A percentile compares a stretch with the other conserved stretches of the same genome.
These are phyloP conservation scores for Sinocyclocheilus grahami DNA, from an alignment of 2,113 vertebrate species.

Conservation along the genomic window DNA sequence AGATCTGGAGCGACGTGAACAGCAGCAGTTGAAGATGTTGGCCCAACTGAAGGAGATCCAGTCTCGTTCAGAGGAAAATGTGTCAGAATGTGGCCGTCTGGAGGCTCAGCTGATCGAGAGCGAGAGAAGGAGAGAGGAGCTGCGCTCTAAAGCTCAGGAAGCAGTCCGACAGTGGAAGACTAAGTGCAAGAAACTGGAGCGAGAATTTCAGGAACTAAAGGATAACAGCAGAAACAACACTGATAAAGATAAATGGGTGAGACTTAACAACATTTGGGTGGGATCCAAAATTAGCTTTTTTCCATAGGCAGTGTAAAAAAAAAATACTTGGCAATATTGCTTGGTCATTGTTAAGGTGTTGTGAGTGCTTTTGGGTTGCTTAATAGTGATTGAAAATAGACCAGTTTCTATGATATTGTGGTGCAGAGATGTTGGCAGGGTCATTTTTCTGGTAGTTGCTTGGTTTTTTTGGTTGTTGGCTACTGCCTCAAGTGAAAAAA, in stretches of 20 bases:
- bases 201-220: conserved; percentile 78
- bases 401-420: too few species aligned
- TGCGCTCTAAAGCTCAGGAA: conserved; percentile 87
- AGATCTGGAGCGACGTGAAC: conserved; percentile 82
- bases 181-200: conserved; percentile 84
- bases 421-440: too few species aligned
- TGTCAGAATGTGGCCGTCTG: conserved; percentile 73
- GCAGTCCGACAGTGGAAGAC: conserved; percentile 87
- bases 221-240: conserved; percentile 67
- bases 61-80: conserved; percentile 75
- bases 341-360: background rate
- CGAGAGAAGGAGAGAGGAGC: conserved; percentile 82
- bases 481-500: too few species aligned
- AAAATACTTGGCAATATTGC: too few species aligned
- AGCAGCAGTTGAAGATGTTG: conserved; percentile 85
- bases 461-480: too few species aligned
- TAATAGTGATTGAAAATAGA: too few species aligned
- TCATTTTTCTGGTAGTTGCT: too few species aligned
- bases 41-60: conserved; percentile 86
- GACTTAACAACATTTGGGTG: background rate
- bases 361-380: background rate
- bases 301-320: background rate
- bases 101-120: conserved; percentile 80
- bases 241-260: conserved; percentile 80
- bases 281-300: background rate